Percentiles rank a stretch among this genome's conserved stretches.
phyloP scores from a whole-genome alignment of 2,797 vertebrate species.

The Pampus argenteus region DNA sequence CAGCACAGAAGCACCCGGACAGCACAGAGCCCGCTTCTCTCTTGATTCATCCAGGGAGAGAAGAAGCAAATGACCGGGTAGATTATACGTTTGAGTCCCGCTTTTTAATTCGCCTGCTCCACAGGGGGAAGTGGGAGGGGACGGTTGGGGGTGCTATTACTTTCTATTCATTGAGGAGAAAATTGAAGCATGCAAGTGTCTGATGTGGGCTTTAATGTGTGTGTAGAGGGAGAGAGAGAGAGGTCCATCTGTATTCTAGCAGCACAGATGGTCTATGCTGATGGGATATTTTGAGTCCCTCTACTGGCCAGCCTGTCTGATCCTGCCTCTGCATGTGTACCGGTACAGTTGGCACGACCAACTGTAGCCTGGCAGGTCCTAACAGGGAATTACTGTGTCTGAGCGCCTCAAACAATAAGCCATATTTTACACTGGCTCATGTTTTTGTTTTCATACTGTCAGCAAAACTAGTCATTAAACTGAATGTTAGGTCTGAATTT shows the following conservation, averaged over 20 bases:
- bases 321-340: constrained; percentile 53
- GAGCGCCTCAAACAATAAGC: constrained; percentile 47
- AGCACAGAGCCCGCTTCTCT: constrained; percentile 32
- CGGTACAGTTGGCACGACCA: constrained; percentile 38
- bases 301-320: constrained; percentile 63
- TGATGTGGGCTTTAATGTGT: constrained; percentile 72
- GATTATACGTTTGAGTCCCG: constrained; percentile 62
- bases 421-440: constrained; percentile 30
- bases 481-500: constrained; percentile 1
- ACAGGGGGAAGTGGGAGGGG: constrained; percentile 31
- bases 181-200: constrained; percentile 71
- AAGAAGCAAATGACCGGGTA: constrained; percentile 59
- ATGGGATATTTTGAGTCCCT: constrained; percentile 68
- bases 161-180: constrained; percentile 74
- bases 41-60: constrained; percentile 62
- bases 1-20: constrained; percentile 52
- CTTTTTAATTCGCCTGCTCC: constrained; percentile 64
- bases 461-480: constrained; percentile 44
- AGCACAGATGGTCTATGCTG: constrained; percentile 70
- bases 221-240: constrained; percentile 29
- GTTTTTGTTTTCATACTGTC: constrained; percentile 37
- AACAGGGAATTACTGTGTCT: constrained; percentile 52
- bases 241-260: constrained; percentile 64
- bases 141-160: constrained; percentile 54
- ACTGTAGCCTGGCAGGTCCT: constrained; percentile 40